Evolutionary conservation across 1,140 invertebrate genomes (phyloP), one percentile per base, ranked within the genome.

Genomic region (Hyphantria cunea): DNA sequence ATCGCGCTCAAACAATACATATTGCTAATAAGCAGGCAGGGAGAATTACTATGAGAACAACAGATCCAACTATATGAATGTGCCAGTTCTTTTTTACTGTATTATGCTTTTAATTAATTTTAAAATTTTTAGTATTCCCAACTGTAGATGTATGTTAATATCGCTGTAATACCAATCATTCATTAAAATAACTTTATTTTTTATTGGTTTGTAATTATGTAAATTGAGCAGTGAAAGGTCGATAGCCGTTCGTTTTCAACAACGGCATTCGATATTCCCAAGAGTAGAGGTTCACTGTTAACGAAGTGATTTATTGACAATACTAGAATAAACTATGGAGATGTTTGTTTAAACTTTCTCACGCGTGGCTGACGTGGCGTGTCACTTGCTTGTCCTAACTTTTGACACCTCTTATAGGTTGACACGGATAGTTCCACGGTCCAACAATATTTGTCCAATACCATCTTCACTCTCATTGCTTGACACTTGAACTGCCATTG

Each of bases 261-360:
- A 71, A 78, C 74, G 72, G 74, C 78, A 72, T 79, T 72, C 33
- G 81, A 72, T 74, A 81, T 81, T 80, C 78, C 64, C 76, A 73
- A 82, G 76, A 78, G 78, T 70, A 79, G 56, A 72, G 74, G 74
- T 73, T 74, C 74, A 86, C 82, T 81, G 80, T 87, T 89, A 86
- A 84, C 73, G 74, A 82, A 84, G 85, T 87, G 80, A 89, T 84
- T 89, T 83, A 89, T 87, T 85, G 80, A 82, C 66, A 71, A 74
- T 70, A 75, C 80, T 84, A 85, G 80, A 81, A 86, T 77, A 86
- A 84, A 85, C 84, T 78, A 65, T 72, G 73, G 74, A 74, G 74
- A 70, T 85, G 82, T 87, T 86, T 87, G 82, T 88, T 79, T 76
- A 85, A 78, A 87, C 82, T 81, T 89, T 89, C 86, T 85, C 86